phyloP scores from a whole-genome alignment of 2,888 invertebrate genomes.

The Chrysodeixis includens region DNA sequence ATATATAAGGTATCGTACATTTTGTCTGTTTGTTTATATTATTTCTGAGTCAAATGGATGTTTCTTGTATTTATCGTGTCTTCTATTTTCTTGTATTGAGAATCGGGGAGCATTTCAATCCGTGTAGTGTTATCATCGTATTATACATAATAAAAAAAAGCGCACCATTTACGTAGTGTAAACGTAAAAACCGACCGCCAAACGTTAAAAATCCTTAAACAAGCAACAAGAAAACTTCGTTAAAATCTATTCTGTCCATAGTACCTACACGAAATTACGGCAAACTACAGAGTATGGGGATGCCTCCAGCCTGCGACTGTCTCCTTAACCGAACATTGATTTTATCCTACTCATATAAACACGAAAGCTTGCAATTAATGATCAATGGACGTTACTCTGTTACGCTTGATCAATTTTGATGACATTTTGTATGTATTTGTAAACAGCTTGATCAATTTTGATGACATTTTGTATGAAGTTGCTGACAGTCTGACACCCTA shows the following conservation, averaged over 20 bases:
- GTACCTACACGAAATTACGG: slow-evolving; percentile 1
- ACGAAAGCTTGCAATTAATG: no score
- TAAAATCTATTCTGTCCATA: neutral
- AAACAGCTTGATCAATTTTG: no score
- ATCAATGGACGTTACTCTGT: no score
- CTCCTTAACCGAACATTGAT: neutral
- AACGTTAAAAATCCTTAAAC: neutral
- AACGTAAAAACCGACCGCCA: neutral
- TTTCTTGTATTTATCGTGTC: neutral
- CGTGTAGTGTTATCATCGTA: no score
- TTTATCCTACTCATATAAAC: no score
- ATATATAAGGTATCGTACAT: neutral
- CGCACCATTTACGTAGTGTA: no score
- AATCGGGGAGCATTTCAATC: no score
- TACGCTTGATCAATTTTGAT: no score
- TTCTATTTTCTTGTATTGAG: neutral
- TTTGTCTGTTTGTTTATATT: neutral
- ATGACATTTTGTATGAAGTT: no score
- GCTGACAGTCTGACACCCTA: no score
- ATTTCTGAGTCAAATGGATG: neutral
- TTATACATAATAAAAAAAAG: no score
- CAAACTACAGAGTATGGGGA: neutral
- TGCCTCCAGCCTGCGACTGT: neutral
- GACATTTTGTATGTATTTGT: no score
- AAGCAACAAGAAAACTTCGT: neutral